Evolutionary conservation across 2,888 invertebrate species (phyloP), one percentile per base, ranked within the genome.

Genomic region (Malacosoma neustria): DNA sequence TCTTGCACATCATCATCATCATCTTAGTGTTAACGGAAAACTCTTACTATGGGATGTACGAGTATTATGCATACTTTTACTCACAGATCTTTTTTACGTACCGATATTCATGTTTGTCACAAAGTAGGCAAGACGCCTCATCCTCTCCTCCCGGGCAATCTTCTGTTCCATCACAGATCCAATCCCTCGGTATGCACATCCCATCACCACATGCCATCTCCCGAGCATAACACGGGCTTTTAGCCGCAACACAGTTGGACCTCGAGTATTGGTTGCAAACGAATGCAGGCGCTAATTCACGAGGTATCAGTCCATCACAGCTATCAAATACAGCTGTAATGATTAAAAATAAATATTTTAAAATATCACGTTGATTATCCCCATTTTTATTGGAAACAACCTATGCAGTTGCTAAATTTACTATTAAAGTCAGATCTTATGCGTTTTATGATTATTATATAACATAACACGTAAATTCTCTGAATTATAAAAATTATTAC

Each of bases 101-200:
- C 86, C 71, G 69, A 51, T 61, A 84, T 45, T 87, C 85, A 32
- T 68, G 55, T 3, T 53, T 46, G 3, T 62, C 67, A 45, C 87
- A 86, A 4, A 49, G 45, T 0, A 55, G 45, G 50, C 91, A 92
- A 31, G 82, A 69, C 1, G 68, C 60, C 54, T 92, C 91, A 48
- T 91, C 91, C 14, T 90, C 90, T 1, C 88, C 89, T 42, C 81
- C 87, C 3, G 84, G 69, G 45, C 92, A 92, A 56, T 92, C 91
- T 1, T 68, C 67, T 9, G 87, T 87, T 2, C 88, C 87, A 48
- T 91, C 91, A 54, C 92, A 92, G 33, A 88, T 71, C 90, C 90
- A 90, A 42, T 89, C 88, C 6, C 81, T 58, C 0, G 89, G 89
- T 33, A 91, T 84, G 55, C 91, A 91, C 4, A 87, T 77, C 0